A percentile compares a stretch with the other conserved stretches of the same genome.
Conservation (phyloP, 2,113 vertebrate species). For the Ceuthmochares aereus region DNA sequence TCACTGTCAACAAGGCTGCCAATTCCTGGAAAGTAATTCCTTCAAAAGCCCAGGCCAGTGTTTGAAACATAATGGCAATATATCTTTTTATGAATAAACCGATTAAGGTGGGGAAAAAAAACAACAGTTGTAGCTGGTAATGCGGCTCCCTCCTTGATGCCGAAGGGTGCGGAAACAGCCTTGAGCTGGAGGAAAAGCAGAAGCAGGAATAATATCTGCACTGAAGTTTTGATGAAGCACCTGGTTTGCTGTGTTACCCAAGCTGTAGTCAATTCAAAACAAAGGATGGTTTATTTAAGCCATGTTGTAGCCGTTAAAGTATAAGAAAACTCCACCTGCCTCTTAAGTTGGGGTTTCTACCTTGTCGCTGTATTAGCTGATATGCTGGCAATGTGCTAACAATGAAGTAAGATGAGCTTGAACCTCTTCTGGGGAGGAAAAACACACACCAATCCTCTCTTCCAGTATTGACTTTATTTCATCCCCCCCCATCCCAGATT, state of each 20-base stretch:
- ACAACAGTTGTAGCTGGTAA: neutral
- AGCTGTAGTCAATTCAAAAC: constrained; percentile 44
- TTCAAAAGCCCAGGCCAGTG: neutral
- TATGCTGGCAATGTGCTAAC: neutral
- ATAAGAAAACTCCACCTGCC: constrained; percentile 31
- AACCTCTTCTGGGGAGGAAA: neutral
- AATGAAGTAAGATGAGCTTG: neutral
- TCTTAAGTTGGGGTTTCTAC: constrained; percentile 18
- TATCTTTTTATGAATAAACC: neutral
- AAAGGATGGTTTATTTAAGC: constrained; percentile 35
- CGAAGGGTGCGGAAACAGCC: neutral
- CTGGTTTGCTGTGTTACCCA: constrained; percentile 18
- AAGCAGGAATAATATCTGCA: constrained; percentile 30
- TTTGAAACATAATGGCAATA: neutral
- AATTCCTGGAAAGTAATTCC: neutral
- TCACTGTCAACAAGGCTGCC: neutral
- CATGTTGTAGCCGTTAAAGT: constrained; percentile 30
- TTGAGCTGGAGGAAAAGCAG: neutral
- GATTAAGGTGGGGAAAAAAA: neutral
- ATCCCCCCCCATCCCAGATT: neutral
- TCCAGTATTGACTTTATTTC: neutral
- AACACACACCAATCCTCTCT: neutral
- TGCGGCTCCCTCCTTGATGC: neutral
- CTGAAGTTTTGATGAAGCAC: neutral
- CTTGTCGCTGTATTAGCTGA: constrained; percentile 28